These are phyloP conservation scores for Papilio protenor DNA, from an alignment of 2,888 invertebrate genomes.

Conservation along the genomic window DNA sequence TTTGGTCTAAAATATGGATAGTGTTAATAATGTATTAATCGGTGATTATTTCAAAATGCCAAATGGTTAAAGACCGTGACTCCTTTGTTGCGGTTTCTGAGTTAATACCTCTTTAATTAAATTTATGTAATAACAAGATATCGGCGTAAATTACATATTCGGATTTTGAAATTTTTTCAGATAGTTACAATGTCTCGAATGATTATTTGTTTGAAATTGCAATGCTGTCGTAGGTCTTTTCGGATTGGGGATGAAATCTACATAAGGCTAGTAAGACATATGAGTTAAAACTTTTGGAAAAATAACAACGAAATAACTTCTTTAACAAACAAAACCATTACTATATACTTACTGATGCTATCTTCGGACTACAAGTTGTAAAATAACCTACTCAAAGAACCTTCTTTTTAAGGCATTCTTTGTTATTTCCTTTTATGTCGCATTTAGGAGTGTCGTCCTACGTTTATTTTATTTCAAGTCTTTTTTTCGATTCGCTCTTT, in stretches of 20 bases:
- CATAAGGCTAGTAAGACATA: too few species aligned
- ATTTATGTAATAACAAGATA: neutral
- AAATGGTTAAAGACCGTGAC: neutral
- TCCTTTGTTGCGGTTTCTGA: neutral
- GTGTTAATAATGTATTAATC: neutral
- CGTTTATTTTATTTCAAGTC: conserved; percentile 13
- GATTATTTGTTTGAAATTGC: neutral
- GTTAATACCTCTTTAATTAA: neutral
- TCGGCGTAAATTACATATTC: neutral
- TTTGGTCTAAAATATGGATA: neutral
- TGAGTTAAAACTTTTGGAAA: neutral
- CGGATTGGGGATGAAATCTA: neutral
- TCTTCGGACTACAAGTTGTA: conserved; percentile 13
- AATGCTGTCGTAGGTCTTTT: too few species aligned
- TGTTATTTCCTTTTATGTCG: conserved; percentile 16
- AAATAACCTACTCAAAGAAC: conserved; percentile 1
- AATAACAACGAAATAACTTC: neutral
- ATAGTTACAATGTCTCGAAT: neutral
- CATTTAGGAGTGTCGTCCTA: conserved; percentile 1
- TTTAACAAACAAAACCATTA: neutral
- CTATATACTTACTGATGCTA: neutral
- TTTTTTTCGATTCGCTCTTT: neutral
- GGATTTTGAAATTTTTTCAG: neutral
- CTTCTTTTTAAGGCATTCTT: conserved; percentile 20
- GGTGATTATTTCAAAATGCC: neutral